A percentile compares a stretch with the other conserved stretches of the same genome.
These are phyloP conservation scores for Seriola aureovittata DNA, from an alignment of 2,113 vertebrate species.

Conservation along the genomic window DNA sequence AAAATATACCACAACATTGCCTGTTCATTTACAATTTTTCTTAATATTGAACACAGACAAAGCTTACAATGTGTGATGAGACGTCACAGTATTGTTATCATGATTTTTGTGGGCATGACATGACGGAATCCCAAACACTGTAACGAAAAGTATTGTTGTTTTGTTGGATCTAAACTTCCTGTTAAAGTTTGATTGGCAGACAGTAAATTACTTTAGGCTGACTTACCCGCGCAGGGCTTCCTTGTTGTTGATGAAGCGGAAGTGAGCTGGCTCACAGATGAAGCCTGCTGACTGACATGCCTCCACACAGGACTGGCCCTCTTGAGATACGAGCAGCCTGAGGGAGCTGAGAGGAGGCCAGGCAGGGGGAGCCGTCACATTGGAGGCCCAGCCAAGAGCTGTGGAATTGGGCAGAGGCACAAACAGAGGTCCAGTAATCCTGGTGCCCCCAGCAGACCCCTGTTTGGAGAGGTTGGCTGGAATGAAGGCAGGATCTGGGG, in stretches of 20 bases:
- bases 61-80: background rate
- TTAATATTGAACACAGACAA: background rate
- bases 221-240: conserved; percentile 90
- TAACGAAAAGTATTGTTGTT: background rate
- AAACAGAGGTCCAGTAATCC: conserved; percentile 75
- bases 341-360: conserved; percentile 92
- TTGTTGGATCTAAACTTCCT: background rate
- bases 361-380: conserved; percentile 70
- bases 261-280: conserved; percentile 95
- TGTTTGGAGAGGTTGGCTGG: conserved; percentile 79
- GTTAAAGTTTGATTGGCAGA: background rate
- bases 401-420: conserved; percentile 88
- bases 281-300: conserved; percentile 87
- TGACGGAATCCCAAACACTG: background rate
- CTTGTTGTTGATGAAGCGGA: conserved; percentile 93
- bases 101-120: background rate
- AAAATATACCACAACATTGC: background rate
- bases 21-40: background rate
- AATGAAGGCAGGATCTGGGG: conserved; percentile 61
- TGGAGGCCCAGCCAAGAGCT: conserved; percentile 87
- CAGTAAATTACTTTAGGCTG: background rate
- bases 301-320: conserved; percentile 89
- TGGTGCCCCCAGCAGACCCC: conserved; percentile 73
- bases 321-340: conserved; percentile 87
- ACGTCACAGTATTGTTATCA: background rate